phyloP scores from a whole-genome alignment of 2,797 vertebrate species.

The Protosalanx chinensis region DNA sequence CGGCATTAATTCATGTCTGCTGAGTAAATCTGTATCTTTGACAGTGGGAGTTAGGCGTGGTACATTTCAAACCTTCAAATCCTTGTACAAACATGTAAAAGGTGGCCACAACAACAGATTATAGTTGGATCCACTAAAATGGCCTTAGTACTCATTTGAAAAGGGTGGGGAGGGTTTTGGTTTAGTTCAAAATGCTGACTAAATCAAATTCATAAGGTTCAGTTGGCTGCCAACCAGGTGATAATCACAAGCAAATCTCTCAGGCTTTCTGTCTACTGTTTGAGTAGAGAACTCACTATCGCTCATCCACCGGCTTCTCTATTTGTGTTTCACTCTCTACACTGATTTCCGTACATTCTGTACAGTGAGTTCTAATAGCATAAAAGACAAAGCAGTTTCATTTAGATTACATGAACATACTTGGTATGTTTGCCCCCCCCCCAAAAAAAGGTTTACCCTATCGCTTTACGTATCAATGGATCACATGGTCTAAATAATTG shows the following conservation, averaged over 20 bases:
- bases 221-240: constrained; percentile 60
- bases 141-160: constrained; percentile 30
- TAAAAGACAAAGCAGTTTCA: background rate
- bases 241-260: constrained; percentile 66
- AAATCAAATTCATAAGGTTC: constrained; percentile 67
- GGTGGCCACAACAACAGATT: constrained; percentile 34
- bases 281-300: constrained; percentile 1
- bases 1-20: constrained; percentile 55
- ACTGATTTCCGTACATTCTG: background rate
- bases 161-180: constrained; percentile 48
- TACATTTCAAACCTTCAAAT: constrained; percentile 46
- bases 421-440: background rate
- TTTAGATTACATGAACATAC: background rate
- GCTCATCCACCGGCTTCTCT: constrained; percentile 15
- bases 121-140: constrained; percentile 32
- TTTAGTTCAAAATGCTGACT: constrained; percentile 68
- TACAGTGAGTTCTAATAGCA: background rate
- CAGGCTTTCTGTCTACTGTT: background rate
- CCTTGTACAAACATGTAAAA: constrained; percentile 42
- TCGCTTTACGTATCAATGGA: background rate
- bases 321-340: background rate
- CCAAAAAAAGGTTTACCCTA: background rate
- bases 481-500: background rate
- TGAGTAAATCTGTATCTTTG: constrained; percentile 50
- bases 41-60: constrained; percentile 46